Evolutionary conservation across 2,888 invertebrate species (phyloP).

Genomic region (Hemaris fuciformis): DNA sequence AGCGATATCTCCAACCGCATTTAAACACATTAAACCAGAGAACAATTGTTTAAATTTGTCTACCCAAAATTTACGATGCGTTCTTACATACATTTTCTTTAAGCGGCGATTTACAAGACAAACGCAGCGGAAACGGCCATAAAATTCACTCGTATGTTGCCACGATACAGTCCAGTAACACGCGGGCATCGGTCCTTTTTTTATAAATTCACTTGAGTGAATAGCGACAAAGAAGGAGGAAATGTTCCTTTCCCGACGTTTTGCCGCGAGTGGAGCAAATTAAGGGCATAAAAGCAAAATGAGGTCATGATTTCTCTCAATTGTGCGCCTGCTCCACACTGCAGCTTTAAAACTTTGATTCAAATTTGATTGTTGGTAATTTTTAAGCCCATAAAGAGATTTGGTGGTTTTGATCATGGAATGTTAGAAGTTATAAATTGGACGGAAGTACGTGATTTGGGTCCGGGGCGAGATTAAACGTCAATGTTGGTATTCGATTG

Average conservation of each 20-base stretch:
- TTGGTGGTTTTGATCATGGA: neutral
- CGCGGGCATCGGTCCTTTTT: conserved; percentile 13
- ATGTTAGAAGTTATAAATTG: neutral
- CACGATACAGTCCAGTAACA: neutral
- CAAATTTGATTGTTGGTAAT: conserved; percentile 35
- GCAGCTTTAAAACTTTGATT: conserved; percentile 29
- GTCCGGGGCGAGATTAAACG: neutral
- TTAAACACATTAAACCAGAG: neutral
- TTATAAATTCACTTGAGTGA: conserved; percentile 52
- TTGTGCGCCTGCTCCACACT: conserved; percentile 34
- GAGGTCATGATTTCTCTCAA: conserved; percentile 63
- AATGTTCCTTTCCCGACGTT: conserved; percentile 51
- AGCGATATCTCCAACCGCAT: neutral
- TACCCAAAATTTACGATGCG: neutral
- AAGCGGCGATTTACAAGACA: conserved; percentile 7
- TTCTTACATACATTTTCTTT: neutral
- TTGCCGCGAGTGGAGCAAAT: conserved; percentile 63
- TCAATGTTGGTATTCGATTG: neutral
- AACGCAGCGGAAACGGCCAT: conserved; percentile 7
- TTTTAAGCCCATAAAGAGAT: conserved; percentile 16
- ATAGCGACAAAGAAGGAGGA: conserved; percentile 54
- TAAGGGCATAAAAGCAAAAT: conserved; percentile 70
- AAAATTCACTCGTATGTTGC: conserved; percentile 8
- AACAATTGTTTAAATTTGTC: neutral
- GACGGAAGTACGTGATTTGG: neutral